Conservation (phyloP, 2,113 vertebrate species). For the Callipepla californica region DNA sequence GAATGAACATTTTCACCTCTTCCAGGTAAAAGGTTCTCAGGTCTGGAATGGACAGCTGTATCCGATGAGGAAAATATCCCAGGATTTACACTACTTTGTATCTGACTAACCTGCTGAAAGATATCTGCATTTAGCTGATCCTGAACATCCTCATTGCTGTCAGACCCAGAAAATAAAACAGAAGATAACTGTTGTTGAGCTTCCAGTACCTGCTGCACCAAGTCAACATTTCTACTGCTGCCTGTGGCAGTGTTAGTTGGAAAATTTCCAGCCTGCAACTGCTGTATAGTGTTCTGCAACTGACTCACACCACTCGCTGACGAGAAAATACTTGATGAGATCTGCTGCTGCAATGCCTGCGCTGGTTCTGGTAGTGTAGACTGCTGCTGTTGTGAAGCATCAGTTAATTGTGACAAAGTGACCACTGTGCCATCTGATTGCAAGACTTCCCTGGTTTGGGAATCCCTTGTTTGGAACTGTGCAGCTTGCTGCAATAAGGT, state of each 20-base stretch:
- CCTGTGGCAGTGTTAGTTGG: slow-evolving; percentile 71
- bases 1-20: slow-evolving; percentile 81
- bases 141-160: slow-evolving; percentile 79
- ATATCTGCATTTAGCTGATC: slow-evolving; percentile 85
- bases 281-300: slow-evolving; percentile 93
- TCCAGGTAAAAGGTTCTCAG: slow-evolving; percentile 79
- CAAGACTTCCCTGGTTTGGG: slow-evolving; percentile 85
- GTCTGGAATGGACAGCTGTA: slow-evolving; percentile 74
- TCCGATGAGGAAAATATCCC: slow-evolving; percentile 82
- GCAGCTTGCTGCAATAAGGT: slow-evolving; percentile 87
- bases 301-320: slow-evolving; percentile 86
- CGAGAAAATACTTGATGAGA: slow-evolving; percentile 86
- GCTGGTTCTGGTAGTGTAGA: slow-evolving; percentile 82
- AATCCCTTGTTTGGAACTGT: slow-evolving; percentile 84
- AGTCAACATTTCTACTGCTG: slow-evolving; percentile 77
- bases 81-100: slow-evolving; percentile 77
- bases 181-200: slow-evolving; percentile 85
- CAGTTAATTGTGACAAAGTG: slow-evolving; percentile 77
- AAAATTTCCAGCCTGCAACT: slow-evolving; percentile 91
- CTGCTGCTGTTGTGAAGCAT: slow-evolving; percentile 73
- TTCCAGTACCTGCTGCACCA: slow-evolving; percentile 86
- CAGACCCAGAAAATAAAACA: slow-evolving; percentile 83
- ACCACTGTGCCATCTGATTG: slow-evolving; percentile 78
- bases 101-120: slow-evolving; percentile 85
- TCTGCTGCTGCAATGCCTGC: slow-evolving; percentile 87